These are phyloP conservation scores for Microplitis mediator DNA, from an alignment of 1,140 invertebrate genomes.

Conservation along the genomic window DNA sequence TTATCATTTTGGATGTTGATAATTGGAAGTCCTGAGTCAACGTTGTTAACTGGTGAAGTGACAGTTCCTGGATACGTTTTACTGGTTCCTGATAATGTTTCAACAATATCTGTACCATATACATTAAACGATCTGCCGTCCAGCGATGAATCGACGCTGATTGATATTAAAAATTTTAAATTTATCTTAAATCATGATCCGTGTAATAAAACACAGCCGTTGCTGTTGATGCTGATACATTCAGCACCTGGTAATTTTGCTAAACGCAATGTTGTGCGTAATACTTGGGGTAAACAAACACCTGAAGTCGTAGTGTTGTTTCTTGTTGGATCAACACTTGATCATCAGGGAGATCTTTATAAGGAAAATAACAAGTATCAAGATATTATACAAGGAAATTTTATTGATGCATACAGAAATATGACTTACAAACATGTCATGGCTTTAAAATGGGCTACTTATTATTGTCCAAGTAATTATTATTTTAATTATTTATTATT, in stretches of 20 bases:
- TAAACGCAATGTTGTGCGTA: constrained; percentile 68
- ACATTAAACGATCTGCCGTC: constrained; percentile 44
- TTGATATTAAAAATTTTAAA: constrained; percentile 66
- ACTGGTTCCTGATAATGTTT: constrained; percentile 39
- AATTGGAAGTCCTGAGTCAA: constrained; percentile 34
- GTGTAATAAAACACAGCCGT: constrained; percentile 59
- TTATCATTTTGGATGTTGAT: constrained; percentile 43
- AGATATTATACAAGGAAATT: constrained; percentile 82
- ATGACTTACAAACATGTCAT: constrained; percentile 88
- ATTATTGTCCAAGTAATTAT: constrained; percentile 66
- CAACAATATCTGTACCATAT: constrained; percentile 36
- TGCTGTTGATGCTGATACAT: constrained; percentile 71
- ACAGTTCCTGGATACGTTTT: constrained; percentile 40
- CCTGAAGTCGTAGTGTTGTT: constrained; percentile 67
- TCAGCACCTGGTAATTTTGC: constrained; percentile 69
- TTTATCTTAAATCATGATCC: constrained; percentile 65
- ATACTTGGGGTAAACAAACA: constrained; percentile 70
- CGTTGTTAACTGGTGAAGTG: constrained; percentile 27
- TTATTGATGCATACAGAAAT: constrained; percentile 81
- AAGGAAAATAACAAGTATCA: constrained; percentile 67
- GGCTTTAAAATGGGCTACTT: constrained; percentile 80
- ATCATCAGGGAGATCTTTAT: constrained; percentile 61
- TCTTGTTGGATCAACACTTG: constrained; percentile 68
- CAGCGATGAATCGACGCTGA: constrained; percentile 59
- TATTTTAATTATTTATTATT: constrained; percentile 3